Evolutionary conservation across 2,113 vertebrate species (phyloP).

Genomic region (Azemiops feae): DNA sequence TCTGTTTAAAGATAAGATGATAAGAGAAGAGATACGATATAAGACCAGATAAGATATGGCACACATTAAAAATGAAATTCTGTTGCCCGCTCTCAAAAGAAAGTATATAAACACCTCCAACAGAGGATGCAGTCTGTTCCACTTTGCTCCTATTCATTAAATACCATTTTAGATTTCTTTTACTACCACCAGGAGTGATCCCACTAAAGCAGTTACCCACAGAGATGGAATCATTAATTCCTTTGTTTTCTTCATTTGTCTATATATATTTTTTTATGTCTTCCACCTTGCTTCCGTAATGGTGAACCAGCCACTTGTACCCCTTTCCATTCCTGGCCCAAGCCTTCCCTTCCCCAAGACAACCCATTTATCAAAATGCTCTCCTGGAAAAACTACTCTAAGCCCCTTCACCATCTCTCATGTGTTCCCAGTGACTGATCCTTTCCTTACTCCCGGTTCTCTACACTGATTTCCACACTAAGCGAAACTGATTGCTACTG

Average conservation of each 20-base stretch:
- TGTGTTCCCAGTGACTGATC: background rate
- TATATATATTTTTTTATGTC: background rate
- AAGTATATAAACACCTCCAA: background rate
- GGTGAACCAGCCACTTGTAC: background rate
- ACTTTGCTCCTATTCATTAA: background rate
- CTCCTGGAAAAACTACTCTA: background rate
- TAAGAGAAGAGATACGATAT: too few species aligned
- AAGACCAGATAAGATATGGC: background rate
- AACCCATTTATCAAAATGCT: background rate
- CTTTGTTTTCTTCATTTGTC: background rate
- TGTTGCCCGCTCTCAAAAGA: background rate
- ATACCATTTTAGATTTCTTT: background rate
- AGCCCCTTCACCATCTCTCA: background rate
- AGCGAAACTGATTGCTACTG: background rate
- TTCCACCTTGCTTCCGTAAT: slow-evolving; percentile 24
- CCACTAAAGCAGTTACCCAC: background rate
- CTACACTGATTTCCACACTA: background rate
- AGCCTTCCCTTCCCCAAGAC: background rate
- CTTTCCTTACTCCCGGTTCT: background rate
- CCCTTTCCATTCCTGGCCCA: slow-evolving; percentile 5
- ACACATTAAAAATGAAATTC: background rate
- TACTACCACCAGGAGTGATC: background rate
- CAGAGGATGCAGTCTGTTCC: background rate
- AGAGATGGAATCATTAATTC: background rate
- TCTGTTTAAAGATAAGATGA: background rate